Evolutionary conservation across 2,888 invertebrate genomes (phyloP), one percentile per base, ranked within the genome.

Genomic region (Dioctria linearis): DNA sequence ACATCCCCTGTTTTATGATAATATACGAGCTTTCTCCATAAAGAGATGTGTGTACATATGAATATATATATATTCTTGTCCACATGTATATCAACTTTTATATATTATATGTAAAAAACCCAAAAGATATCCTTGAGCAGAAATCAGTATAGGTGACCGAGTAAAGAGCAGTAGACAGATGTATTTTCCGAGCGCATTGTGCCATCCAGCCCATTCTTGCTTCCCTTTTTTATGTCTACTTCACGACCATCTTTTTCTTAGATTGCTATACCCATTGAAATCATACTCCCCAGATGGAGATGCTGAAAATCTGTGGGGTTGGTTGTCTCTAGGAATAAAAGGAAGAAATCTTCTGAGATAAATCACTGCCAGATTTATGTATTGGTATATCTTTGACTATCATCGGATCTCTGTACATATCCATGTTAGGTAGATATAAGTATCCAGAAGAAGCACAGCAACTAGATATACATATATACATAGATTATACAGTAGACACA

Each of bases 1-100:
- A 88, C 88, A 88, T 88, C 88, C 87, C 87, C 86, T 85, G 85
- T 84, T 83, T 82, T 82, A 83, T 83, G 78, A 80, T 80, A 80
- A 82, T 82, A 82, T 67, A 65, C 51, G 78, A 63, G 63, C 76
- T 78, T 78, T 78, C 42, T 43, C 65, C 67, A 69, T 59, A 79
- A 42, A 79, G 40, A 25, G 25, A 51, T 63, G 49, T 66, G 40
- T 78, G 65, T 51, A 76, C 43, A 61, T 76, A 61, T 43, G 9
- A 3, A 46, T 6, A 63, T 63, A 25, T 25, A 25, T 25, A 25
- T 25, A 25, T 25, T 25, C 25, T 25, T 25, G 25, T 25, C 25
- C 25, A 25, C 25, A 25, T 25, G 25, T 25, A 25, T 25, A 25
- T 25, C 25, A 25, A 25, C 25, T 25, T 25, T 25, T 25, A 25